These are phyloP conservation scores for Corythaeola cristata DNA, from an alignment of 2,113 vertebrate genomes.

Conservation along the genomic window DNA sequence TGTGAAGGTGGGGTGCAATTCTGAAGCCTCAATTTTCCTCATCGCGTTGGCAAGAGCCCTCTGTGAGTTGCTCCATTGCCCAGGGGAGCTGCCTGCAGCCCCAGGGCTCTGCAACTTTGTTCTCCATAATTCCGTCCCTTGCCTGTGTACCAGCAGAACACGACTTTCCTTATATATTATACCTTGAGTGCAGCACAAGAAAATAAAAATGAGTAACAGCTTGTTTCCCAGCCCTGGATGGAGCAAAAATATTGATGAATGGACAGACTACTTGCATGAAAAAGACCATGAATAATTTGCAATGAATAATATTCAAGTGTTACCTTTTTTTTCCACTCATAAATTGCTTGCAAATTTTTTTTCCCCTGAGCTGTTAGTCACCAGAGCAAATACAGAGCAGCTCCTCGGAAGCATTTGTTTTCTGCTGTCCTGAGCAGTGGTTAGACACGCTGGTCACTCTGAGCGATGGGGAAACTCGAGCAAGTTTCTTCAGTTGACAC, in stretches of 20 bases:
- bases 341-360: constrained; percentile 38
- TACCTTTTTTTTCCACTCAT: constrained; percentile 51
- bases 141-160: background rate
- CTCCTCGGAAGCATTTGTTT: constrained; percentile 35
- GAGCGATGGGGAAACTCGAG: background rate
- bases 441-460: background rate
- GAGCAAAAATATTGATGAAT: constrained; percentile 67
- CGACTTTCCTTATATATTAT: constrained; percentile 33
- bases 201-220: constrained; percentile 70
- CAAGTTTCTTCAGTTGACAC: background rate
- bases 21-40: background rate
- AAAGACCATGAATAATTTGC: constrained; percentile 62
- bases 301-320: constrained; percentile 58
- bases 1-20: background rate
- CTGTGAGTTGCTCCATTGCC: background rate
- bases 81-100: background rate
- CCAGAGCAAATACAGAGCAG: constrained; percentile 25
- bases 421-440: constrained; percentile 1
- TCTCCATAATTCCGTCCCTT: background rate
- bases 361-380: background rate
- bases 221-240: constrained; percentile 43
- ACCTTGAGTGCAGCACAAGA: constrained; percentile 25
- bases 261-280: constrained; percentile 45
- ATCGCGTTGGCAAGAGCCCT: accelerated
- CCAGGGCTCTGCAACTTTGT: background rate